Conservation (phyloP, 2,113 vertebrate species). For the Heloderma charlesbogerti region DNA sequence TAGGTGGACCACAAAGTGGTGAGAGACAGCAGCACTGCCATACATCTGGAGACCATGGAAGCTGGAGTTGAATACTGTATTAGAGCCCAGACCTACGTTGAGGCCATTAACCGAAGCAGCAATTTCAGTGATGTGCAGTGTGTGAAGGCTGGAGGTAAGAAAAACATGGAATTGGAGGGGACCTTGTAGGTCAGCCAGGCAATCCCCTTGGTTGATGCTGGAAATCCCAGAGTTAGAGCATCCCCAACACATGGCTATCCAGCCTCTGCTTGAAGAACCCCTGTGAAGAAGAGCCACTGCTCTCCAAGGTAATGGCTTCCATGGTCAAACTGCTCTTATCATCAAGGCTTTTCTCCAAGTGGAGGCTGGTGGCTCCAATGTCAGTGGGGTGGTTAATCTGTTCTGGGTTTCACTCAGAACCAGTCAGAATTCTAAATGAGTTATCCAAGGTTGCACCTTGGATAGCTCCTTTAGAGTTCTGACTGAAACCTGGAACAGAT, state of each 20-base stretch:
- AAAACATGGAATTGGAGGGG: not conserved
- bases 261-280: too few relatives aligned
- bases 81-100: conserved; percentile 57
- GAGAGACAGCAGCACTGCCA: conserved; percentile 8
- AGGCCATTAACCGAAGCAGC: conserved; percentile 58
- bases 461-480: too few relatives aligned
- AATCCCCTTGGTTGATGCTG: not conserved
- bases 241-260: not conserved
- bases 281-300: too few relatives aligned
- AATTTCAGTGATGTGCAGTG: conserved; percentile 62
- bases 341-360: not conserved
- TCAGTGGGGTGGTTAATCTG: too few relatives aligned
- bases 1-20: conserved; percentile 56
- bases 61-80: conserved; percentile 60
- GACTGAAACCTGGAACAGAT: too few relatives aligned
- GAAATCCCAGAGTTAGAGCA: not conserved
- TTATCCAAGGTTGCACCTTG: too few relatives aligned
- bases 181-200: not conserved
- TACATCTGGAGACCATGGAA: conserved; percentile 60
- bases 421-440: too few relatives aligned
- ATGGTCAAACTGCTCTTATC: too few relatives aligned
- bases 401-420: too few relatives aligned
- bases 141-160: conserved; percentile 61
- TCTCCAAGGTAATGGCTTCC: too few relatives aligned
- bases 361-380: too few relatives aligned